Base-by-base conservation (phyloP, 2,113 vertebrate species). In the Todiramphus chloris region DNA sequence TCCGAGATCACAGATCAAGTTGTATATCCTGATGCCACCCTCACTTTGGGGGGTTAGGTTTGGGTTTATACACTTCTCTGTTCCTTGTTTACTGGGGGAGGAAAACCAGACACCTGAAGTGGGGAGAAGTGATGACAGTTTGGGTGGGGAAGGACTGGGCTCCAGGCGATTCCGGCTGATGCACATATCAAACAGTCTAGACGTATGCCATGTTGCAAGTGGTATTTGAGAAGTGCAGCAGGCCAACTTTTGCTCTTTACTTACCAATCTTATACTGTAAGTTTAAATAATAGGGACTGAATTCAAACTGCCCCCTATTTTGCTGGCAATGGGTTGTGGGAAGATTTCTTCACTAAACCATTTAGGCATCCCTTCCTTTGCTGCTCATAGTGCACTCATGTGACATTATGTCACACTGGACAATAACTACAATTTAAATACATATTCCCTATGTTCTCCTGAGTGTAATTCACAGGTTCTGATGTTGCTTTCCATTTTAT, bases 1-100 rank as follows among this genome's bases (percentile, higher is more conserved):
- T 96, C 95, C 83, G 14, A 96, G 95, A 95, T 67, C 94, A 94
- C 39, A 35, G 89, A 97, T 69, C 91, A 78, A 69, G 69, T 39
- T 55, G 17, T 74, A 39, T 69, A 90, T 83, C 59, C 79, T 6
- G 35, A 89, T 58, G 69, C 58, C 78, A 88, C 81, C 63, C 82
- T 48, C 3, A 0, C 19, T 89, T 17, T 63, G 27, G 13, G 74
- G 48, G 64, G 66, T 30, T 48, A 53, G 16, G 24, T 76, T 56
- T 56, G 39, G 30, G 31, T 56, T 33, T 1, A 8, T 35, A 55
- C 16, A 21, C 14, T 48, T 11, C 20, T 83, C n/a, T 28, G 25
- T 7, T 74, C 30, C 31, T 48, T 30, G 11, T 19, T 68, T 53
- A 11, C 1, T 64, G 37, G 6, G 23, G 21, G 11, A 89, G 23